Conservation (phyloP, 37 sponge, comb jelly and placozoan genomes). For the Geodia barretti region DNA sequence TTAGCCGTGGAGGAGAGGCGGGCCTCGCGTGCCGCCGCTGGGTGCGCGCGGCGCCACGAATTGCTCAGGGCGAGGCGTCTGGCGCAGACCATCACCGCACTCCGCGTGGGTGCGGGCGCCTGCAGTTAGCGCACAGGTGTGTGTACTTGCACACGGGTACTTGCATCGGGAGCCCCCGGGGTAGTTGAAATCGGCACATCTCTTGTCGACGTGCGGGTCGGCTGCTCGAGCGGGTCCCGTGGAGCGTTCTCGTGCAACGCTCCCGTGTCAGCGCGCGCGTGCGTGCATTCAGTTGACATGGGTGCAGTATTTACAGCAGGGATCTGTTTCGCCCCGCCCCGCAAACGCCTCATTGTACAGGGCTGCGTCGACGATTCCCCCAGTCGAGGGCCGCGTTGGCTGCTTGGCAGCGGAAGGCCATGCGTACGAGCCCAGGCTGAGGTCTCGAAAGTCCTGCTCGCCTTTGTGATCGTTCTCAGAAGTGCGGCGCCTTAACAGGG, state of each 20-base stretch:
- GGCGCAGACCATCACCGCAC: no score
- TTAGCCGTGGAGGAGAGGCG: no score
- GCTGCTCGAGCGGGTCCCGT: neutral
- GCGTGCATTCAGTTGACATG: neutral
- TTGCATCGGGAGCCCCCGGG: neutral
- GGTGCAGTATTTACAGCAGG: neutral
- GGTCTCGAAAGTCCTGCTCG: neutral
- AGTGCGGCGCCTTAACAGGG: neutral
- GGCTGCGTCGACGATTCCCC: neutral
- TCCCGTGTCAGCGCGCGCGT: neutral
- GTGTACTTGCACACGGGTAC: neutral
- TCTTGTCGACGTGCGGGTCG: neutral
- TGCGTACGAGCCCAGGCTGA: conserved; percentile 11
- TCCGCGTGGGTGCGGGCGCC: no score
- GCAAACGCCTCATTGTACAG: neutral
- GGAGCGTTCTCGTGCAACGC: neutral
- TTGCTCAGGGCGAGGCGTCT: no score
- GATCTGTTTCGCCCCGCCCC: neutral
- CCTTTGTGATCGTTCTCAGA: neutral
- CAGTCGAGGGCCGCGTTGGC: neutral
- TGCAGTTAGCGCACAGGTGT: no score
- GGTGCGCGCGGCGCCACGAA: no score
- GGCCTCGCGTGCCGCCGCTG: no score
- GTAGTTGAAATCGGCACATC: neutral
- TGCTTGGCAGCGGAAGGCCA: conserved; percentile 15